Percentiles rank a stretch among this genome's conserved stretches.
Evolutionary conservation across 2,888 invertebrate genomes (phyloP).

Genomic region (Nephrotoma flavescens): DNA sequence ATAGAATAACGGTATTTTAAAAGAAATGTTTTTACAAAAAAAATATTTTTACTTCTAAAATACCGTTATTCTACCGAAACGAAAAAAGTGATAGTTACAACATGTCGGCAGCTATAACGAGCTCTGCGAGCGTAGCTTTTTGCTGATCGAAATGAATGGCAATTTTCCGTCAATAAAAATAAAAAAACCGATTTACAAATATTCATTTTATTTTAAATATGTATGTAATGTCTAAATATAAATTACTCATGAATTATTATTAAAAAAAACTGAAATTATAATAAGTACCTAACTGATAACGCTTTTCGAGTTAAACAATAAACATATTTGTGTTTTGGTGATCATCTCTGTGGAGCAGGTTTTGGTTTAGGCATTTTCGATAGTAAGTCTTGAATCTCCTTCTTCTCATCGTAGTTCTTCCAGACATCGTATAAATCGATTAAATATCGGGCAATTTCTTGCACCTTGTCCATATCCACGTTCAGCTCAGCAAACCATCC

Average conservation of each 20-base stretch:
- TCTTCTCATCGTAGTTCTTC: conserved; percentile 96
- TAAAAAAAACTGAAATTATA: not conserved
- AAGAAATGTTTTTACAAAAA: too few relatives aligned
- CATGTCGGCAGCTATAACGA: too few relatives aligned
- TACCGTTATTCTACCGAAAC: too few relatives aligned
- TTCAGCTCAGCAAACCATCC: conserved; percentile 96
- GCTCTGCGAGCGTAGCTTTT: too few relatives aligned
- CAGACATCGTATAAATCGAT: conserved; percentile 90
- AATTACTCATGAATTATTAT: not conserved
- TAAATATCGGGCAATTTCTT: conserved; percentile 88
- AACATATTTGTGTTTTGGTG: not conserved
- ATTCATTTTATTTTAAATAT: not conserved
- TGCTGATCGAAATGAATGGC: too few relatives aligned
- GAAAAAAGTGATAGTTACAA: too few relatives aligned
- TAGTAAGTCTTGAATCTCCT: conserved; percentile 82
- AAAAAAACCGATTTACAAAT: not conserved
- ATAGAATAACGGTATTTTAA: too few relatives aligned
- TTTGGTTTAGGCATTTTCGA: conserved; percentile 95
- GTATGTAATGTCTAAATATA: not conserved
- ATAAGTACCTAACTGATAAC: not conserved
- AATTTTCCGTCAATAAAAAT: not conserved
- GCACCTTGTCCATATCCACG: conserved; percentile 95
- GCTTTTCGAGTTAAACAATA: not conserved
- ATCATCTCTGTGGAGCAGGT: conserved; percentile 19
- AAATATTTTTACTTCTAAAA: too few relatives aligned